Base-by-base conservation (phyloP, 1,140 invertebrate genomes). In the Brevipalpus yothersi region DNA sequence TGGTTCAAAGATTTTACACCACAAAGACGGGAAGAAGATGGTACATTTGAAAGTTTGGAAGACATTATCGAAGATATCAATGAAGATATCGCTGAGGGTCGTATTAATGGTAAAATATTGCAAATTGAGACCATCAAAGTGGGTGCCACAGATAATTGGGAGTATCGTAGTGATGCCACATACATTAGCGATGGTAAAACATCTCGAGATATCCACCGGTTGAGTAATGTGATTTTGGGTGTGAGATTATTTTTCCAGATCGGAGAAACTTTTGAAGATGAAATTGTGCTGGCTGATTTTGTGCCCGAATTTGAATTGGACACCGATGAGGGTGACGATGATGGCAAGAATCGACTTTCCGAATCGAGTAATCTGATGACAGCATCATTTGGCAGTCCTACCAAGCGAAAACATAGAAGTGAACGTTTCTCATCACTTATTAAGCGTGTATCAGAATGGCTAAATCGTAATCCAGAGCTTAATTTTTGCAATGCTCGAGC, bases 401-500 rank as follows among this genome's bases (percentile, higher is more conserved):
- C 31, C 31, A 31, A 31, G 5, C 31, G 31, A 31, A 31, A 31
- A 31, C 31, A 51, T 10, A 10, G 17, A 51, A 55, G 23, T 39
- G 23, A 55, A 55, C 15, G 19, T 12, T 62, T 62, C 39, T 62
- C 57, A 7, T 45, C 57, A 19, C 23, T 62, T 2, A 45, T 59
- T n/a, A 39, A 62, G 15, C 45, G 57, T 40, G 49, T 58, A 0
- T 19, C 45, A 1, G n/a, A 56, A 49, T 62, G 61, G 61, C 23
- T 62, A 55, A 53, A 13, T 21, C 13, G 13, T 40, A 59, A 62
- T 49, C 31, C 40, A 31, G 61, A 47, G 15, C 23, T 59, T 15
- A 45, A 62, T 53, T 62, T 62, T 41, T 23, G 60, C n/a, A 62
- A 62, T 41, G 61, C 58, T 41, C 61, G 58, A 51, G 53, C 55